Conservation (phyloP, 53 echinoderm and acorn worm genomes). For the Temnopleurus reevesii region DNA sequence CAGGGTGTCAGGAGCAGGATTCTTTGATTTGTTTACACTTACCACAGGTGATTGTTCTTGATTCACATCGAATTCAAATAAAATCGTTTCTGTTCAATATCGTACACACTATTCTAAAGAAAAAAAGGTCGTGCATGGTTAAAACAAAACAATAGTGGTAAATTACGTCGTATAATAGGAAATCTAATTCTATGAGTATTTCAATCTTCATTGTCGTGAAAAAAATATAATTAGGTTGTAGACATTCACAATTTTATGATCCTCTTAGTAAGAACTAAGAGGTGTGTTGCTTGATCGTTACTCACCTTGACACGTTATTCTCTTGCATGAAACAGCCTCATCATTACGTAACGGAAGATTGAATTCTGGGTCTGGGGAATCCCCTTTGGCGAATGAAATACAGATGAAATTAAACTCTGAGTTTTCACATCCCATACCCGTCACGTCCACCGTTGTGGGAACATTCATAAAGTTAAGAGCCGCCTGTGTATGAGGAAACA, state of each 20-base stretch:
- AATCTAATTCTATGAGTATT: no score
- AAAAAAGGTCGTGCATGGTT: neutral
- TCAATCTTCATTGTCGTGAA: no score
- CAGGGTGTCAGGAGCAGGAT: neutral
- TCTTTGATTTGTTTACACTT: neutral
- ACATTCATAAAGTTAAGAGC: neutral
- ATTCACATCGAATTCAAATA: neutral
- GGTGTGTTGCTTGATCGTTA: no score
- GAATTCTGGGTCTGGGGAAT: slow-evolving; percentile 42
- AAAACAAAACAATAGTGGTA: no score
- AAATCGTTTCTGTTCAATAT: neutral
- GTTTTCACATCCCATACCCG: slow-evolving; percentile 40
- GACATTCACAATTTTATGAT: no score
- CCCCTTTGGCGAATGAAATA: slow-evolving; percentile 48
- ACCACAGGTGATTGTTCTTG: neutral
- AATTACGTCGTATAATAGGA: no score
- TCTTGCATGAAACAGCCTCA: slow-evolving; percentile 47
- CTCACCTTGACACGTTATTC: slow-evolving; percentile 35
- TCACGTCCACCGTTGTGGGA: neutral
- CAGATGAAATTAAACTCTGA: slow-evolving; percentile 36
- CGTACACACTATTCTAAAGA: neutral
- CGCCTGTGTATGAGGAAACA: neutral
- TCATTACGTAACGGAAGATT: slow-evolving; percentile 22
- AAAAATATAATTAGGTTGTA: no score
- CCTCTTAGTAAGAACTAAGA: no score